Conservation (phyloP, 2,113 vertebrate genomes). For the Callocephalon fimbriatum region DNA sequence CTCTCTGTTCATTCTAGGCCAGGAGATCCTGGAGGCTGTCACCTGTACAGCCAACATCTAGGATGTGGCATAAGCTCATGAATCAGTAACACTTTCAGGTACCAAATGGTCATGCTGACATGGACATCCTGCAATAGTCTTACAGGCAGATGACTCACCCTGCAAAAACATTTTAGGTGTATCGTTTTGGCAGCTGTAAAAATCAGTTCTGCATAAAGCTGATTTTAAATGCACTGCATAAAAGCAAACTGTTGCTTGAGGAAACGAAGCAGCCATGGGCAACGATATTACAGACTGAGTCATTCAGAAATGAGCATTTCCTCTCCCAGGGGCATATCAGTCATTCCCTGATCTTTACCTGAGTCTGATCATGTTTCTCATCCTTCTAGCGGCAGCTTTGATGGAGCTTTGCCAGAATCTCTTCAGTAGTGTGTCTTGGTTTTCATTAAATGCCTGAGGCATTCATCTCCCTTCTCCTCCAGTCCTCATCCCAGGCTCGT, state of each 20-base stretch:
- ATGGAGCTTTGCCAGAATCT: neutral
- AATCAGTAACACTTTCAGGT: neutral
- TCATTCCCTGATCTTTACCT: neutral
- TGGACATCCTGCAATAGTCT: neutral
- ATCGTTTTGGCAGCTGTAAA: neutral
- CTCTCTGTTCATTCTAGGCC: neutral
- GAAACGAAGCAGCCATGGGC: neutral
- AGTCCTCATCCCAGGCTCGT: fast-evolving
- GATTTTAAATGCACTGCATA: neutral
- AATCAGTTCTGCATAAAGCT: neutral
- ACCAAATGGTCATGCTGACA: neutral
- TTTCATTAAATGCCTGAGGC: neutral
- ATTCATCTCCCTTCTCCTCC: neutral
- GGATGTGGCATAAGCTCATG: neutral
- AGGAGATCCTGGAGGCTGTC: neutral
- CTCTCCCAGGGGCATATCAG: neutral
- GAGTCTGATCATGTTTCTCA: neutral
- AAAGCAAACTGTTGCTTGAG: neutral
- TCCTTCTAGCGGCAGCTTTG: neutral
- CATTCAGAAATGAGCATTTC: neutral
- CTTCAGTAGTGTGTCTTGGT: neutral
- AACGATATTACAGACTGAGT: neutral
- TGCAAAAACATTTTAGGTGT: neutral
- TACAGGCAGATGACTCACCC: neutral
- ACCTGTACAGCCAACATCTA: neutral